Evolutionary conservation across 2,888 invertebrate species (phyloP).

Genomic region (Cancer borealis): DNA sequence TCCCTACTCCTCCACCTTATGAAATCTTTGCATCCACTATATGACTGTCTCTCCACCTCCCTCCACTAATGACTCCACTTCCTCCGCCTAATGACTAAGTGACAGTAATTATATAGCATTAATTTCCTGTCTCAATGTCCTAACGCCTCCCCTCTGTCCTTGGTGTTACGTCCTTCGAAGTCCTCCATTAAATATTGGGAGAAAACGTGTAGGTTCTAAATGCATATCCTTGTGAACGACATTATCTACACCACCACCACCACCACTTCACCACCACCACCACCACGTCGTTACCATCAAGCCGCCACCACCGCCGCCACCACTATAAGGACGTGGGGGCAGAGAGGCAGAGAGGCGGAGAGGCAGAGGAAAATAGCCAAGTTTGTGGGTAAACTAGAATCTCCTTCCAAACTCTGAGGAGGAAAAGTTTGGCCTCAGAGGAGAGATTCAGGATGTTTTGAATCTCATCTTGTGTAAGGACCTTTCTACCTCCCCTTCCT

Average conservation of each 20-base stretch:
- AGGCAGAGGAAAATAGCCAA: neutral
- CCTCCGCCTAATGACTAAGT: too few species aligned
- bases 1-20: too few species aligned
- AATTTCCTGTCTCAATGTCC: too few species aligned
- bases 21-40: too few species aligned
- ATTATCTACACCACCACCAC: neutral
- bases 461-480: neutral
- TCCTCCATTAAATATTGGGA: too few species aligned
- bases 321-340: neutral
- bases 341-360: too few species aligned
- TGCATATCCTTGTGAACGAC: neutral
- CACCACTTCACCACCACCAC: neutral
- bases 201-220: neutral
- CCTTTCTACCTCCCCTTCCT: neutral
- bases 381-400: neutral
- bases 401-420: neutral
- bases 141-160: too few species aligned
- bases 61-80: neutral
- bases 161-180: too few species aligned
- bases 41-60: neutral
- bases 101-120: too few species aligned
- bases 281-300: neutral
- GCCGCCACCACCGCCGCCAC: neutral
- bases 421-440: neutral
- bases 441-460: neutral